Conservation (phyloP, 2,797 vertebrate genomes). For the Podarcis lilfordi region DNA sequence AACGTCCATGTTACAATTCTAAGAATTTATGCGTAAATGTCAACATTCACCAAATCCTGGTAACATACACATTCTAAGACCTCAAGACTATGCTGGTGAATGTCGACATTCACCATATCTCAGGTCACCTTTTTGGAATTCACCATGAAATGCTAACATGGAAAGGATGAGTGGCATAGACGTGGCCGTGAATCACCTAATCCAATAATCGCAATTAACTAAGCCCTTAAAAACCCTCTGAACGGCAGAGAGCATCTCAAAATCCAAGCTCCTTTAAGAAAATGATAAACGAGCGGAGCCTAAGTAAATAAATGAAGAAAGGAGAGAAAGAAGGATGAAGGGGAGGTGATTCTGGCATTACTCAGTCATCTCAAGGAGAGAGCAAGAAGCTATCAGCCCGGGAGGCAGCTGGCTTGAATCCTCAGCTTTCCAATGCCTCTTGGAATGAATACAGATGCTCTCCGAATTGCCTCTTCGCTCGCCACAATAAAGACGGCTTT, state of each 20-base stretch:
- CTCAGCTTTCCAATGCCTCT: conserved; percentile 52
- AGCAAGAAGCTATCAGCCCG: conserved; percentile 53
- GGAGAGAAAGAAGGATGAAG: neutral
- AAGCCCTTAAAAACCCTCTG: neutral
- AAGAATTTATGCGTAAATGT: no score
- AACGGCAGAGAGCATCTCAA: neutral
- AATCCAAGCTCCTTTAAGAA: conserved; percentile 15
- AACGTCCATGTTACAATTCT: no score
- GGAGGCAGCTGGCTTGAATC: conserved; percentile 58
- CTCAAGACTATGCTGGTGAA: neutral
- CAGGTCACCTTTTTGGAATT: no score
- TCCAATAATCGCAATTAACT: neutral
- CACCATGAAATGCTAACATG: neutral
- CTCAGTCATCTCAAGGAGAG: conserved; percentile 63
- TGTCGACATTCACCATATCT: neutral
- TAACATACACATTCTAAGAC: neutral
- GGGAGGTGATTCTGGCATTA: conserved; percentile 48
- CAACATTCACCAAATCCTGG: no score
- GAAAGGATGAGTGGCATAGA: neutral
- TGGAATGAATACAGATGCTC: conserved; percentile 72
- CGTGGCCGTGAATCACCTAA: neutral
- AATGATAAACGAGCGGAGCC: conserved; percentile 57
- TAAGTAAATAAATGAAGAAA: conserved; percentile 52
- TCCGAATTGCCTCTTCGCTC: conserved; percentile 43
- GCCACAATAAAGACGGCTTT: conserved; percentile 53